Evolutionary conservation across 2,888 invertebrate species (phyloP).

Genomic region (Diloba caeruleocephala): DNA sequence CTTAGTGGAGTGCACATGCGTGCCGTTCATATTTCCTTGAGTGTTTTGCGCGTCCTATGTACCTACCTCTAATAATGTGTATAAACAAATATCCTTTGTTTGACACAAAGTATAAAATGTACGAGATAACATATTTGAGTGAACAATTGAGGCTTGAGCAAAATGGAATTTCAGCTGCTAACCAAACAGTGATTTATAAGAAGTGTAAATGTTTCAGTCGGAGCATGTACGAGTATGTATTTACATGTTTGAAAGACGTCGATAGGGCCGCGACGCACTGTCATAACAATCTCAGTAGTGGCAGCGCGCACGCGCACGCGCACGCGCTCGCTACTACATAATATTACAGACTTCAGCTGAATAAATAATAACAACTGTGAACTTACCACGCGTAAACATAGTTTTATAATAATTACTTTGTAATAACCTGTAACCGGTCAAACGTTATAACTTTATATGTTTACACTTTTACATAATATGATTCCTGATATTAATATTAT

Average conservation of each 20-base stretch:
- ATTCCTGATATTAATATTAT: too few relatives aligned
- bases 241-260: constrained; percentile 9
- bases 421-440: background rate
- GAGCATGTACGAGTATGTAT: constrained; percentile 2
- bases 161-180: too few relatives aligned
- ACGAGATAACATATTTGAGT: background rate
- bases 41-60: constrained; percentile 1
- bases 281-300: constrained; percentile 9
- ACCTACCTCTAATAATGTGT: background rate
- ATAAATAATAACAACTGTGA: background rate
- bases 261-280: constrained; percentile 2
- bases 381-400: background rate
- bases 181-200: background rate
- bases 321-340: background rate
- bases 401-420: background rate
- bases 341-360: constrained; percentile 1
- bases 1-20: constrained; percentile 11
- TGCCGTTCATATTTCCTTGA: constrained; percentile 4
- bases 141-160: background rate
- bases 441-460: background rate
- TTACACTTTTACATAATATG: background rate
- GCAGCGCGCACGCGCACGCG: background rate
- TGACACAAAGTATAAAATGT: constrained; percentile 3
- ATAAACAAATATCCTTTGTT: constrained; percentile 2
- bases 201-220: constrained; percentile 5